Percentiles rank a stretch among this genome's conserved stretches.
phyloP scores from a whole-genome alignment of 92 coral and sea anemone genomes.

The Phenganax marumi region DNA sequence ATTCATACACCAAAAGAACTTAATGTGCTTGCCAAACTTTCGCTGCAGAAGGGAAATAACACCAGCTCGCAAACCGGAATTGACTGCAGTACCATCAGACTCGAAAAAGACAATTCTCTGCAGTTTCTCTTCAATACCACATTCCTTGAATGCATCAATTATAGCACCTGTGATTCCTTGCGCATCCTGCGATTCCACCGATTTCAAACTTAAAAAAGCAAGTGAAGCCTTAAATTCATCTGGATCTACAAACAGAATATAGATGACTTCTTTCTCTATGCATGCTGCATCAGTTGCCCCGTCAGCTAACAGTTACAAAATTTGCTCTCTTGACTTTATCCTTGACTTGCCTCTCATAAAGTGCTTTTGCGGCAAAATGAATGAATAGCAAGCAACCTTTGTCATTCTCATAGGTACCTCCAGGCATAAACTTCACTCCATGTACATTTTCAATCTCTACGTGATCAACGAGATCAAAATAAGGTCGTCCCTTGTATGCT shows the following conservation, averaged over 20 bases:
- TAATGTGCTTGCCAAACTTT: slow-evolving; percentile 58
- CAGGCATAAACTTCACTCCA: slow-evolving; percentile 52
- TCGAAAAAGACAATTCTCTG: slow-evolving; percentile 62
- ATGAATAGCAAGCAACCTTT: slow-evolving; percentile 58
- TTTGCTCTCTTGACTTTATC: slow-evolving; percentile 62
- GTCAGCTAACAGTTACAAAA: slow-evolving; percentile 61
- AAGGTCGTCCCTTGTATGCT: slow-evolving; percentile 61
- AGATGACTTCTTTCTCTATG: slow-evolving; percentile 63
- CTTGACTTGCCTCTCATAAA: slow-evolving; percentile 54
- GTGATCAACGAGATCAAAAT: slow-evolving; percentile 52
- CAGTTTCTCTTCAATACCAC: slow-evolving; percentile 54
- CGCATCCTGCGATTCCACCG: slow-evolving; percentile 65
- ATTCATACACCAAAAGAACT: slow-evolving; percentile 59
- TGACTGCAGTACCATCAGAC: slow-evolving; percentile 66
- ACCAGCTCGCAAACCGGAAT: slow-evolving; percentile 62
- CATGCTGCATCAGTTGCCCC: slow-evolving; percentile 59
- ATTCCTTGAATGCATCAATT: slow-evolving; percentile 51
- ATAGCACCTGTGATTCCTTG: slow-evolving; percentile 59
- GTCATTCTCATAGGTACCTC: slow-evolving; percentile 56
- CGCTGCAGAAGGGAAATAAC: slow-evolving; percentile 53
- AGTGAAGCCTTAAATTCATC: slow-evolving; percentile 61
- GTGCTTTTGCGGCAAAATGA: slow-evolving; percentile 63
- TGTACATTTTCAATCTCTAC: slow-evolving; percentile 56
- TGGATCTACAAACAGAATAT: slow-evolving; percentile 63
- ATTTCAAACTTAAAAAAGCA: slow-evolving; percentile 58